Percentiles rank a stretch among this genome's conserved stretches.
Conservation (phyloP, 2,888 invertebrate genomes). For the Flexamia atlantica region DNA sequence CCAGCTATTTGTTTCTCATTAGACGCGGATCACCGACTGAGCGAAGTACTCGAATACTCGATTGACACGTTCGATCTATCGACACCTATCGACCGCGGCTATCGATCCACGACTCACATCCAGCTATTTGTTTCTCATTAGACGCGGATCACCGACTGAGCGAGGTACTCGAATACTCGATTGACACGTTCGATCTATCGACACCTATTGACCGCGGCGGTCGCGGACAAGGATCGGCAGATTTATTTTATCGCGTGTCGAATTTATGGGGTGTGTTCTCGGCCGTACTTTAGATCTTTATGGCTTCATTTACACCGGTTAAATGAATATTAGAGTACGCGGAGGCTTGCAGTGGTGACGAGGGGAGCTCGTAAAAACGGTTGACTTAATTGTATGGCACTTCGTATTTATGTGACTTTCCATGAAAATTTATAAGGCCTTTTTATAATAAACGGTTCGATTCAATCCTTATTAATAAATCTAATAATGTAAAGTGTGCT, state of each 20-base stretch:
- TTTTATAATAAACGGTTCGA: background rate
- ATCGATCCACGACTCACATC: too few relatives aligned
- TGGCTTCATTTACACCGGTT: background rate
- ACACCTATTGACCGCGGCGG: background rate
- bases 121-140: background rate
- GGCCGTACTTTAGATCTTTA: background rate
- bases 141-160: background rate
- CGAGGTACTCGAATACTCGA: too few relatives aligned
- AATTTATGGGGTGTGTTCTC: background rate
- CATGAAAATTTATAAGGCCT: too few relatives aligned
- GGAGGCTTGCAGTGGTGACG: too few relatives aligned
- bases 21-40: background rate
- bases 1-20: background rate
- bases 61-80: background rate
- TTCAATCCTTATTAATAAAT: background rate
- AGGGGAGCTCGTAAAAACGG: too few relatives aligned
- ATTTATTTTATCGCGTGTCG: background rate
- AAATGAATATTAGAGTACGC: slow-evolving; percentile 4
- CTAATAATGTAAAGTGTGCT: too few relatives aligned
- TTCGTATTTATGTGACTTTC: too few relatives aligned
- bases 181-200: background rate
- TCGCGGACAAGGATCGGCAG: background rate
- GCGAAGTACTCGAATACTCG: too few relatives aligned
- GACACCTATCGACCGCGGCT: too few relatives aligned
- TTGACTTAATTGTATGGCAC: background rate